Base-by-base conservation (phyloP, 1,140 invertebrate genomes). In the Latrodectus geometricus region DNA sequence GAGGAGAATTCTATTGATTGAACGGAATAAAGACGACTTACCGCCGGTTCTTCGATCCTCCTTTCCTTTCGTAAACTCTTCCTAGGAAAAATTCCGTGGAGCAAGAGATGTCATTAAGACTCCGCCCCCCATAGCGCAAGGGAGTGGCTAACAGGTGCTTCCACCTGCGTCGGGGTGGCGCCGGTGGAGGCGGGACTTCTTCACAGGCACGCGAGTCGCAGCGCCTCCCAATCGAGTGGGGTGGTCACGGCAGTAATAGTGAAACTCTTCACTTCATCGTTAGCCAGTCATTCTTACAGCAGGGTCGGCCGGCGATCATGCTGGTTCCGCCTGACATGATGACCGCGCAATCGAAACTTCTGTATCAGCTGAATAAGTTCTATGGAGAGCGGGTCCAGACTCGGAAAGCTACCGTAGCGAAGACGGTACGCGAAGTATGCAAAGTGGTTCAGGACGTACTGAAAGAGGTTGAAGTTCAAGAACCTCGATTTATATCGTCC, bases 381-480 rank as follows among this genome's bases (percentile, higher is more conserved):
- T 97, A 96, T 91, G 95, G 94, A 20, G 97, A 98, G 90, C 92
- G 96, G 73, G 97, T 98, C 8, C 95, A 96, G 89, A 92, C 94
- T 48, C 93, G 97, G 7, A 96, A 96, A 93, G 93, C 92, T 9
- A 94, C 94, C 79, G 95, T 98, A 49, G 94, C 95, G 50, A 97
- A 97, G 90, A 96, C 96, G 4, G 96, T 99, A 73, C 93, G 95
- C n/a, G 96, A 98, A 90, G 92, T 99, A 76, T 97, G 96, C 91
- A 97, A 97, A 92, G 96, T 98, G 23, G 96, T 99, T 0, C 97
- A 98, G 90, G 97, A 99, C 89, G 96, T 99, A 0, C 92, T 99
- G 12, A 97, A 98, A 90, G 97, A 99, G 90, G 97, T 99, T 0
- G 97, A 99, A 91, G 95, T 97, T 0, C 97, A 99, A 91, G 97